phyloP scores from a whole-genome alignment of 2,888 invertebrate genomes.

The Amorpha juglandis region DNA sequence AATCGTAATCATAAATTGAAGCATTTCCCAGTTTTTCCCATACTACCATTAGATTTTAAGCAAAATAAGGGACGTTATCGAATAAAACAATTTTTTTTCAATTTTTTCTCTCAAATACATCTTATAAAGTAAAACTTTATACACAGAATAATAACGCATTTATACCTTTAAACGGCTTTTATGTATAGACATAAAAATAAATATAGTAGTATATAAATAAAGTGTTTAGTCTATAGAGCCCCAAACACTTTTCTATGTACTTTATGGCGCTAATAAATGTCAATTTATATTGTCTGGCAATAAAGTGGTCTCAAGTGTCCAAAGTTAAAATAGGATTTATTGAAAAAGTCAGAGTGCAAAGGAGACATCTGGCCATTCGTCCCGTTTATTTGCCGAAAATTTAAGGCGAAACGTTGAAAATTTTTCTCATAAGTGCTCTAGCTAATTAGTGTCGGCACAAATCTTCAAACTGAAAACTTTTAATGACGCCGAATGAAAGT shows the following conservation, averaged over 20 bases:
- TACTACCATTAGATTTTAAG: too few relatives aligned
- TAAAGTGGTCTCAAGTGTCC: not conserved
- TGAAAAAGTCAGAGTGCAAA: constrained; percentile 25
- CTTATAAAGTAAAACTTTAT: not conserved
- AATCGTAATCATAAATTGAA: too few relatives aligned
- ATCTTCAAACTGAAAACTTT: constrained; percentile 78
- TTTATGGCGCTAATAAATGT: constrained; percentile 14
- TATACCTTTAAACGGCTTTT: too few relatives aligned
- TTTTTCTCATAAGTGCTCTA: constrained; percentile 64
- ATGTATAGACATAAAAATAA: too few relatives aligned
- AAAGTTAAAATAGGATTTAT: constrained; percentile 17
- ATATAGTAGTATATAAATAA: too few relatives aligned
- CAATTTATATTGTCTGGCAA: constrained; percentile 11
- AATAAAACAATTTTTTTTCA: too few relatives aligned
- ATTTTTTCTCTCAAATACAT: not conserved
- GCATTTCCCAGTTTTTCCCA: too few relatives aligned
- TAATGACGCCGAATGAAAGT: constrained; percentile 81
- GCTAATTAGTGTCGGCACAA: constrained; percentile 81
- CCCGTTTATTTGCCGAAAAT: constrained; percentile 46
- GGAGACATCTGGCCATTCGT: constrained; percentile 36
- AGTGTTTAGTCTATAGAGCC: too few relatives aligned
- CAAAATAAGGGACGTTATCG: too few relatives aligned
- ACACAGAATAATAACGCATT: too few relatives aligned
- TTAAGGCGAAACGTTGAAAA: constrained; percentile 47
- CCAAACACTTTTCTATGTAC: not conserved